Base-by-base conservation (phyloP, 2,888 invertebrate species). In the Gnatocerus cornutus region DNA sequence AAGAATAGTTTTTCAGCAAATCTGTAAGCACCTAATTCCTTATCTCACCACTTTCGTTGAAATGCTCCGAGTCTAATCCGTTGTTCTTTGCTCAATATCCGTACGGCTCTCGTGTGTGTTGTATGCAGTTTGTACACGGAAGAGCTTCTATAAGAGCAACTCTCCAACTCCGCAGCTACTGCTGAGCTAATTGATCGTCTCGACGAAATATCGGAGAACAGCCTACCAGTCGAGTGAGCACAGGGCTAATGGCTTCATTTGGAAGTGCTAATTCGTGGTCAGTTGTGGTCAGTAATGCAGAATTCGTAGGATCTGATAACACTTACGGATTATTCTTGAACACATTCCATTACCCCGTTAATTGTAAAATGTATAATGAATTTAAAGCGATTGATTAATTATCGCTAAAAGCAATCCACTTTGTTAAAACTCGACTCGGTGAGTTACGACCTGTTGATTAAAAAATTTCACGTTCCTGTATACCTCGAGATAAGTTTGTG, bases 241-340 rank as follows among this genome's bases (percentile, higher is more conserved):
- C 29, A 56, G 65, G 56, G 37, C 65, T 65, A 65, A 65, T 65
- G 53, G 65, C 37, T 65, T 65, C 65, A 65, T 55, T 65, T 56
- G 27, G 69, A 70, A 72, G 71, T 71, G 71, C 66, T 74, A 70
- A 74, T 74, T 72, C 63, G 74, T 53, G 72, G 73, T 53, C 56
- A 69, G 68, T 69, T 72, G 71, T 48, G 71, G 72, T 46, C 53
- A 50, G 63, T 72, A 73, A 70, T 67, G 63, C 53, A 61, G 69
- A 62, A 66, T 55, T 61, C 39, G 71, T 39, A 65, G 68, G 58
- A 73, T 63, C 70, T 62, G 61, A 68, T 70, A 68, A 59, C 67
- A 69, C 69, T 67, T 69, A 46, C 46, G 21, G 56, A 65, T 65
- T 56, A 65, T 56, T 58, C 65, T 46, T 45, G 52, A 50, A 52